Base-by-base conservation (phyloP, 2,113 vertebrate genomes). In the Lamprotornis superbus region DNA sequence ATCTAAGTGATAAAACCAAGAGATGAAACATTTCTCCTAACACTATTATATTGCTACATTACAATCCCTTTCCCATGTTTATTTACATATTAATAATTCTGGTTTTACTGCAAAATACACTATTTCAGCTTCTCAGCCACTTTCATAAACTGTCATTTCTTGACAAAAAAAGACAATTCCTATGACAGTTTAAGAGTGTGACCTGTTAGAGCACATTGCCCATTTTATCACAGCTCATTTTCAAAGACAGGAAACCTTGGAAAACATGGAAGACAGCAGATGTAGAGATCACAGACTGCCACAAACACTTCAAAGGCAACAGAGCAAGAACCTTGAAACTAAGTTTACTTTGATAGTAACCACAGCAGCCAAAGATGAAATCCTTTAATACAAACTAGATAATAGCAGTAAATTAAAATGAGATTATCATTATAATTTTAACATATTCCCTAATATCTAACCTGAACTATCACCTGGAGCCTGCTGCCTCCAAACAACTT, bases 161-260 rank as follows among this genome's bases (percentile, higher is more conserved):
- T 69, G 78, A 73, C 4, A 33, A 42, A 59, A 50, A 63, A 25
- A 60, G 3, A 16, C n/a, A 59, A 69, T 21, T 35, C 25, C 60
- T 35, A 2, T 4, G 2, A 31, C 37, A 1, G 11, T 42, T 21
- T 21, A 57, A 35, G 39, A 37, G 11, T 1, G 24, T 30, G 40
- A 46, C 10, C 23, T 47, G 18, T 16, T 11, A 56, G 42, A 93
- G 37, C 19, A n/a, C 11, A 7, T 2, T 63, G 71, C 27, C 28
- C 30, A 28, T 52, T 50, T 65, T 12, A n/a, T 11, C 46, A 53
- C 18, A 88, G 42, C 55, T 61, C 40, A 21, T 37, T 49, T 49
- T 10, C 47, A 55, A 80, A 77, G 0, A 3, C 15, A 55, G 9
- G 33, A 68, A 57, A 65, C 10, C 15, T 33, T 35, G 6, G 63